Conservation (phyloP, 1,140 invertebrate species). For the Brachionus asplanchnoidis region DNA sequence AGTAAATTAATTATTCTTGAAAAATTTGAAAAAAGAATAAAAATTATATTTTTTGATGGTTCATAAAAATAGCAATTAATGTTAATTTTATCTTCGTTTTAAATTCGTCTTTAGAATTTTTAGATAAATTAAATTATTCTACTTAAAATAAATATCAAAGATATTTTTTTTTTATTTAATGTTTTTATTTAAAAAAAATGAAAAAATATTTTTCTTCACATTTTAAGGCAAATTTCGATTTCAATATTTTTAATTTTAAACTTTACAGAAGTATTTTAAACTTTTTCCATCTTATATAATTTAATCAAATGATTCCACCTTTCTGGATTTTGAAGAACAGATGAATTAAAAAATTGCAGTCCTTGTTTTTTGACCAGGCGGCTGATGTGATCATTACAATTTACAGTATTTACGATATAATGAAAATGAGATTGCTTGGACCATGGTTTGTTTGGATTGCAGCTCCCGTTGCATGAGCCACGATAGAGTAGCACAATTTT, state of each 20-base stretch:
- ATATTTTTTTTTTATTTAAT: too few species aligned
- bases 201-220: too few species aligned
- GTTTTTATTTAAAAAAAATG: too few species aligned
- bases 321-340: neutral
- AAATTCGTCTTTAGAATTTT: too few species aligned
- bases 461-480: constrained; percentile 1
- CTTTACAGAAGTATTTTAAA: neutral
- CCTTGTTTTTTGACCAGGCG: constrained; percentile 39
- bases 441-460: constrained; percentile 11
- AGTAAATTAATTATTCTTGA: too few species aligned
- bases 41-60: too few species aligned
- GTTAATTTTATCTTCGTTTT: too few species aligned
- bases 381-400: constrained; percentile 39
- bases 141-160: too few species aligned
- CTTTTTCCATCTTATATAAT: constrained; percentile 23
- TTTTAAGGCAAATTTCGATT: too few species aligned
- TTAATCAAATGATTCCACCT: constrained; percentile 18
- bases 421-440: constrained; percentile 33
- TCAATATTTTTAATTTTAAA: neutral
- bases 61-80: too few species aligned
- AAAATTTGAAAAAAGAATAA: too few species aligned
- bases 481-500: constrained; percentile 3
- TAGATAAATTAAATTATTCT: too few species aligned
- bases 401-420: constrained; percentile 23
- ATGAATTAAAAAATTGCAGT: constrained; percentile 26